Base-by-base conservation (phyloP, 2,113 vertebrate species). In the Chlorodrepanis virens region DNA sequence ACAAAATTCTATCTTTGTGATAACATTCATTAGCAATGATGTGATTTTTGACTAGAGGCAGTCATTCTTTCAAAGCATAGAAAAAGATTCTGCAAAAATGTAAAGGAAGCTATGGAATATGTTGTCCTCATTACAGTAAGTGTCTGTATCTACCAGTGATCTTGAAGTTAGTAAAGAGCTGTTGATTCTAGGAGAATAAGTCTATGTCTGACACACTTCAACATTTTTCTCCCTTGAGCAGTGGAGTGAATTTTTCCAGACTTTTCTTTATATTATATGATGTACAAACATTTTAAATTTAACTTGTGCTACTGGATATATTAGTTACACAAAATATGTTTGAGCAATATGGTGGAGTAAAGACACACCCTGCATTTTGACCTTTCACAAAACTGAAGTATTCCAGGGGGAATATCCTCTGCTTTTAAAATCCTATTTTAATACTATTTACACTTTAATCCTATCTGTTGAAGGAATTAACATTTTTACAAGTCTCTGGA, bases 351-450 rank as follows among this genome's bases (percentile, higher is more conserved):
- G 65, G 42, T 89, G 53, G 22, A 69, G 24, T 45, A 75, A 78
- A 93, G 52, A 39, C 63, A 75, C 21, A 75, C 16, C 9, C 20
- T 91, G 83, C 79, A 75, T 93, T 89, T 89, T 87, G 83, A 92
- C 79, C 74, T 85, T 93, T 86, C 42, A 63, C 1, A 8, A 71
- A 91, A 74, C 7, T 53, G 15, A 61, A 45, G 12, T 87, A 42
- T 15, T 82, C 42, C n/a, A 3, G 45, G 6, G 39, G 42, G 19
- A 90, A 70, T 79, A 77, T 39, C 8, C 13, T 84, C 52, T 94
- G n/a, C 39, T 70, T 83, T 91, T 50, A 25, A 92, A 80, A 85
- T 92, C 60, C 44, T 88, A 5, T 63, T 94, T 83, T 87, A 94
- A 91, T 96, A 21, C 12, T 39, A 54, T 52, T 53, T 19, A 5